These are phyloP conservation scores for Orchesellides sinensis DNA, from an alignment of 2,888 invertebrate species.

Conservation along the genomic window DNA sequence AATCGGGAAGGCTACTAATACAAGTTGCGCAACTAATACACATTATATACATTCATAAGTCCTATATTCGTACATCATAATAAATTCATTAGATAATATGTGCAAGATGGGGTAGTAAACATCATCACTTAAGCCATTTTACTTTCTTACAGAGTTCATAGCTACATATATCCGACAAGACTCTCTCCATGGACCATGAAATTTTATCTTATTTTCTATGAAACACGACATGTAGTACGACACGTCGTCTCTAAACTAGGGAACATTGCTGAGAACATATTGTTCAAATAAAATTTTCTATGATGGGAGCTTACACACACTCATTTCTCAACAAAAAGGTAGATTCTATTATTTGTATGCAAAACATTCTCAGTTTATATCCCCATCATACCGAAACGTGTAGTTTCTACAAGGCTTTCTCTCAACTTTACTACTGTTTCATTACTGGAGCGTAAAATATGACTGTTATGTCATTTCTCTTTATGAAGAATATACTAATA, in stretches of 20 bases:
- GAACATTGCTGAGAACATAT: slow-evolving; percentile 26
- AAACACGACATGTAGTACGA: slow-evolving; percentile 19
- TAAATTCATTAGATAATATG: slow-evolving; percentile 67
- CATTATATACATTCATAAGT: no score
- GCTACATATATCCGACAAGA: background rate
- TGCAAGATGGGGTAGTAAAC: slow-evolving; percentile 65
- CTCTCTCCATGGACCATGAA: slow-evolving; percentile 49
- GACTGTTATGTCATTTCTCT: no score
- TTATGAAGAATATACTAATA: background rate
- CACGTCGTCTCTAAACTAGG: background rate
- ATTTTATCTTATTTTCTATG: slow-evolving; percentile 11
- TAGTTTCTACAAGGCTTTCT: no score
- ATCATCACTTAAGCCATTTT: slow-evolving; percentile 66
- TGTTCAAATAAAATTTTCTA: slow-evolving; percentile 22
- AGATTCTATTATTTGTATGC: no score
- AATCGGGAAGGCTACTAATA: slow-evolving; percentile 13
- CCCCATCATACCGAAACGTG: no score
- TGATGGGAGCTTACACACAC: no score
- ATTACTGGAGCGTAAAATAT: slow-evolving; percentile 1
- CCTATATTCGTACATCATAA: slow-evolving; percentile 57
- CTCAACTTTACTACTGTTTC: no score
- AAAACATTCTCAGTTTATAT: no score
- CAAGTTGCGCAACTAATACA: no score
- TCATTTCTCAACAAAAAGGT: no score
- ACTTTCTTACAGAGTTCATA: slow-evolving; percentile 59